A percentile compares a stretch with the other conserved stretches of the same genome.
Conservation (phyloP, 2,797 vertebrate species). For the Petrocephalus sullivani region DNA sequence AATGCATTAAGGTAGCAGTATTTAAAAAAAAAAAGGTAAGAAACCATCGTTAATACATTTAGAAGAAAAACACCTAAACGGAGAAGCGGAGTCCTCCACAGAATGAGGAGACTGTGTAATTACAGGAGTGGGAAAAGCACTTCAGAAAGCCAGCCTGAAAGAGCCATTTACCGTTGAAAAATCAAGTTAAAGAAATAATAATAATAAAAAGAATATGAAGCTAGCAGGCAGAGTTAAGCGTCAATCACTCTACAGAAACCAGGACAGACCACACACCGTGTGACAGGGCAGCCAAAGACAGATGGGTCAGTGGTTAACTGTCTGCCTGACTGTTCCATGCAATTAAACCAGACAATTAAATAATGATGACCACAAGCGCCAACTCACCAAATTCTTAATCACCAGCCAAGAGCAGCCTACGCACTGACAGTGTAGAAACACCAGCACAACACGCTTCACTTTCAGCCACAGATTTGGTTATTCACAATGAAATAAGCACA, state of each 20-base stretch:
- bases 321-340: neutral
- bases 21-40: conserved; percentile 43
- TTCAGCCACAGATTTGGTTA: neutral
- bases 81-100: conserved; percentile 3
- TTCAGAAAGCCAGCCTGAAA: neutral
- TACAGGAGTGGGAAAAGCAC: neutral
- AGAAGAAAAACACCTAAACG: conserved; percentile 49
- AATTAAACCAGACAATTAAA: neutral
- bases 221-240: neutral
- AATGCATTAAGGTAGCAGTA: conserved; percentile 31
- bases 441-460: neutral
- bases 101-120: neutral
- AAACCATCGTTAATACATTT: conserved; percentile 34
- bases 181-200: neutral
- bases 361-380: neutral
- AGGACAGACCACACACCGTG: neutral
- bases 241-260: neutral
- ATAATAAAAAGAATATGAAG: neutral
- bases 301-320: neutral
- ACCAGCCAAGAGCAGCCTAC: neutral
- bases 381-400: neutral
- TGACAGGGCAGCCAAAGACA: neutral
- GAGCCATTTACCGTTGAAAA: neutral
- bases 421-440: neutral
- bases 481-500: neutral